These are phyloP conservation scores for Drosophila teissieri DNA, from an alignment of 1,140 invertebrate genomes.

Conservation along the genomic window DNA sequence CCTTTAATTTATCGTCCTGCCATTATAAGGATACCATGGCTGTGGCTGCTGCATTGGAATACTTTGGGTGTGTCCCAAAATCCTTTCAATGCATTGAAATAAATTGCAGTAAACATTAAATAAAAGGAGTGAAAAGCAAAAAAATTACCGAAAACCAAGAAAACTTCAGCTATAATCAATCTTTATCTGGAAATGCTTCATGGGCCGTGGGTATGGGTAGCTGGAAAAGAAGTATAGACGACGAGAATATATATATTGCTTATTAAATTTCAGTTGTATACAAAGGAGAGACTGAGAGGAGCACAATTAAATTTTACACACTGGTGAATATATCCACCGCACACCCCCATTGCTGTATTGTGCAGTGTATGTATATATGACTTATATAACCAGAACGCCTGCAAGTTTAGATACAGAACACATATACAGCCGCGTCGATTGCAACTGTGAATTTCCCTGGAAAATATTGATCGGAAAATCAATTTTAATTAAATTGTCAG, in stretches of 20 bases:
- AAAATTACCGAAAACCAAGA: constrained; percentile 8
- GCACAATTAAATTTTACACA: constrained; percentile 67
- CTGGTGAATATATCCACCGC: constrained; percentile 29
- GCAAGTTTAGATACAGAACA: constrained; percentile 26
- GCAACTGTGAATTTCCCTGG: constrained; percentile 74
- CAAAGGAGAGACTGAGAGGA: background rate
- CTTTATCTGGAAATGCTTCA: constrained; percentile 68
- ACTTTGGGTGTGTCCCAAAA: constrained; percentile 48
- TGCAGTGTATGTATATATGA: constrained; percentile 3
- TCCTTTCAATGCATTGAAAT: constrained; percentile 75
- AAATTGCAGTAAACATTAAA: constrained; percentile 60
- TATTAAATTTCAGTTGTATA: constrained; percentile 59
- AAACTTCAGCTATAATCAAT: constrained; percentile 77
- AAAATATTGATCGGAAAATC: constrained; percentile 83
- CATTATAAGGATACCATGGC: constrained; percentile 40
- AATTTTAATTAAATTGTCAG: constrained; percentile 83
- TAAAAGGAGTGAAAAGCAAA: constrained; percentile 37
- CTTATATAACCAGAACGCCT: constrained; percentile 54
- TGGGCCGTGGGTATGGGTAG: no score
- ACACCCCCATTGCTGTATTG: constrained; percentile 2
- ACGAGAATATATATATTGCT: constrained; percentile 38
- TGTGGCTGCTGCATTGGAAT: constrained; percentile 22
- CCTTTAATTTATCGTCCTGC: constrained; percentile 26
- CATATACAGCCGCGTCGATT: constrained; percentile 20
- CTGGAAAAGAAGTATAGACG: no score